phyloP scores from a whole-genome alignment of 2,113 vertebrate species.

The Mus spicilegus region DNA sequence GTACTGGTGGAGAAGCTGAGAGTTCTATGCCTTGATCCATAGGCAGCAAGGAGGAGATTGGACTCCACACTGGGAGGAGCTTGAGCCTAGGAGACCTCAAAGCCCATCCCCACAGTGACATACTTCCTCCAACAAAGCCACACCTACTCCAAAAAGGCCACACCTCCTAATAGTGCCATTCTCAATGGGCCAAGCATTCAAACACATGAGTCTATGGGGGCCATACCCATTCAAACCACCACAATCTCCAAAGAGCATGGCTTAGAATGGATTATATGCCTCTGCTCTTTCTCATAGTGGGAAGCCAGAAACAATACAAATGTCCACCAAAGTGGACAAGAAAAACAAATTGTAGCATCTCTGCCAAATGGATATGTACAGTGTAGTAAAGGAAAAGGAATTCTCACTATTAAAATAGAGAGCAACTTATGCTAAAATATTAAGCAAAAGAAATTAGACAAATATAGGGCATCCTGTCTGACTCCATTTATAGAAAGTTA shows the following conservation, averaged over 20 bases:
- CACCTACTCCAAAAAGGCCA: no score
- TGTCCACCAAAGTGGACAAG: not conserved
- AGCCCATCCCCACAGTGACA: no score
- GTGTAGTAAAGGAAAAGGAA: not conserved
- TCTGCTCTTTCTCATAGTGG: not conserved
- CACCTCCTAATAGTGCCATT: no score
- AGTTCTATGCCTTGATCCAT: no score
- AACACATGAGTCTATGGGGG: no score
- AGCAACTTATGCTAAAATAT: not conserved
- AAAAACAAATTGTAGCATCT: not conserved
- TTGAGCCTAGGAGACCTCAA: no score
- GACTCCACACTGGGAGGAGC: no score
- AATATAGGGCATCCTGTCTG: not conserved
- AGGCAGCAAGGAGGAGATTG: no score
- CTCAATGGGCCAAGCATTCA: no score
- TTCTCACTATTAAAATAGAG: not conserved
- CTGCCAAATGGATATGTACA: not conserved
- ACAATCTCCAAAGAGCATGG: not conserved
- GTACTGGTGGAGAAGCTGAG: no score
- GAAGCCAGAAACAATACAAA: not conserved
- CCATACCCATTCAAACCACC: no score
- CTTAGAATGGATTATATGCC: not conserved
- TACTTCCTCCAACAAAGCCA: no score
- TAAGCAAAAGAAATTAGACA: not conserved
- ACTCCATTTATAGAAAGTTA: conserved; percentile 10